These are phyloP conservation scores for Sylvicapra grimmia DNA, from an alignment of 2,113 vertebrate genomes.

Conservation along the genomic window DNA sequence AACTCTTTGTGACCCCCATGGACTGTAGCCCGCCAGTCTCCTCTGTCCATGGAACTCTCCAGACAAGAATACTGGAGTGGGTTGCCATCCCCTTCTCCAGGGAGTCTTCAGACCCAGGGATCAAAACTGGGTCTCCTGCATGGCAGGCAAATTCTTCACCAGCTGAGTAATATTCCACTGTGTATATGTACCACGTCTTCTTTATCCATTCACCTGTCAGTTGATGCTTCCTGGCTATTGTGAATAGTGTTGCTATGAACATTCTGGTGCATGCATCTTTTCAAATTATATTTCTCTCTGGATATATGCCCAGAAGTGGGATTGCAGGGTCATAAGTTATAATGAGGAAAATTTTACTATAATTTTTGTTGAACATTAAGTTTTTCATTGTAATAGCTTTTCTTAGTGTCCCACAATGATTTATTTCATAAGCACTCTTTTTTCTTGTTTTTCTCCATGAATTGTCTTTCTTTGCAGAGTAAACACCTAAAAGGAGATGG, in stretches of 20 bases:
- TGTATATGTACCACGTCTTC: accelerated
- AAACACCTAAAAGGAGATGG: background rate
- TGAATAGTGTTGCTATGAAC: background rate
- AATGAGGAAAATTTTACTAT: background rate
- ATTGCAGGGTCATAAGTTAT: background rate
- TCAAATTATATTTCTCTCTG: background rate
- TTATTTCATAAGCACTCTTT: background rate
- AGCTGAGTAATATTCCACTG: background rate
- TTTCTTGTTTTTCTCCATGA: background rate
- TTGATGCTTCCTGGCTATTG: background rate
- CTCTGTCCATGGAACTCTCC: background rate
- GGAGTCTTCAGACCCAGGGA: background rate
- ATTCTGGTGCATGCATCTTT: background rate
- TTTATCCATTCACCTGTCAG: background rate
- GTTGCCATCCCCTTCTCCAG: background rate
- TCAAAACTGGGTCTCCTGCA: background rate
- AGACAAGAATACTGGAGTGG: background rate
- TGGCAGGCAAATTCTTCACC: background rate
- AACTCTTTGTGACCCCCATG: background rate
- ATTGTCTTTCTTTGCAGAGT: background rate
- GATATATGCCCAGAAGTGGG: background rate
- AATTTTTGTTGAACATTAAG: background rate
- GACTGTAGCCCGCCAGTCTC: background rate
- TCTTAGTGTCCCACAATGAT: background rate
- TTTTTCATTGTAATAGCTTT: background rate